Base-by-base conservation (phyloP, 2,797 vertebrate genomes). In the Graptemys geographica region DNA sequence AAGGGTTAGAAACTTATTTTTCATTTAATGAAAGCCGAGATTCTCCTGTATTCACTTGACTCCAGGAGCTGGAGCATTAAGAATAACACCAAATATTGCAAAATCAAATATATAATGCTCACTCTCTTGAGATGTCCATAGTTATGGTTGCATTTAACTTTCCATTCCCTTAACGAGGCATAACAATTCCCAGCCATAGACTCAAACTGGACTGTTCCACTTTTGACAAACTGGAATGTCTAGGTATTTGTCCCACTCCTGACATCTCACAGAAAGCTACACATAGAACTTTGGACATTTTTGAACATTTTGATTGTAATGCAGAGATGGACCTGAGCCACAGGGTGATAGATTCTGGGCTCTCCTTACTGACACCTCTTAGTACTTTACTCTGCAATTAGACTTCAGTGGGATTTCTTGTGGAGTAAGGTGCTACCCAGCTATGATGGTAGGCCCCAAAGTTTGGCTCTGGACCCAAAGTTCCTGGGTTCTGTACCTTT, bases 31-130 rank as follows among this genome's bases (percentile, higher is more conserved):
- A 79, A 89, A 74, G 13, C 47, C 15, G 3, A 79, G 89, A 55
- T 9, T 55, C 47, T 2, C 44, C 44, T 15, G 8, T 31, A 15
- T 78, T 78, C 44, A 78, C 72, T 55, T 84, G n/a, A 44, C 2
- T 91, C 18, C n/a, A 86, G 72, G 27, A 37, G 8, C 80, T 25
- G 2, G 13, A 1, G 1, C 16, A 84, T 93, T 85, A 88, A 28
- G 86, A 90, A 33, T 28, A 83, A 57, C 18, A 83, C 82, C 33
- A 72, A 82, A 7, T 83, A 28, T 94, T 93, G 89, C 33, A 88
- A 90, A 62, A 25, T 11, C 78, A 37, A 18, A 89, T 47, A 4
- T 53, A 8, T 90, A 56, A 84, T 72, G 21, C 1, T 83, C 1
- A 65, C 85, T 80, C 86, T 62, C 7, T 81, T 9, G 49, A 44